These are phyloP conservation scores for Drosophila rhopaloa DNA, from an alignment of 1,140 invertebrate genomes.

Conservation along the genomic window DNA sequence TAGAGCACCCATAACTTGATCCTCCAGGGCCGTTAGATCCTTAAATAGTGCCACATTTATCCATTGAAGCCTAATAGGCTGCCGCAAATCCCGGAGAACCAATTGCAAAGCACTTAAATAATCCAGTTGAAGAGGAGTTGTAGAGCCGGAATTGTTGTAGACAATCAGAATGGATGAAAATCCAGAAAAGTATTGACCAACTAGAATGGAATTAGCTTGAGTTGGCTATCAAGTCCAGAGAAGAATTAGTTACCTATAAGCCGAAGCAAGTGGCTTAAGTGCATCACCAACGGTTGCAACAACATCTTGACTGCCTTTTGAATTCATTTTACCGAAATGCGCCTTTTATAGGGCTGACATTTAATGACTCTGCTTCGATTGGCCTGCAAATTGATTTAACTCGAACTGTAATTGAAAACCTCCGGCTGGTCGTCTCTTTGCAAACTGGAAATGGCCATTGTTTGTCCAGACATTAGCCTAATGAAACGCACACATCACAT, in stretches of 20 bases:
- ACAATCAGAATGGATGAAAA: constrained; percentile 69
- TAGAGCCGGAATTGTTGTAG: constrained; percentile 37
- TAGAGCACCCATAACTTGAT: constrained; percentile 46
- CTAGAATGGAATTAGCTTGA: background rate
- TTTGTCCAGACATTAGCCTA: constrained; percentile 71
- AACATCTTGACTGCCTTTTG: constrained; percentile 51
- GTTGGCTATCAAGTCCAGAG: background rate
- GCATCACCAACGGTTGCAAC: constrained; percentile 30
- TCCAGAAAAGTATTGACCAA: constrained; percentile 41
- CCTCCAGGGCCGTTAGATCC: constrained; percentile 27
- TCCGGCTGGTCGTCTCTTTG: constrained; percentile 23
- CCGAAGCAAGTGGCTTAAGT: constrained; percentile 50
- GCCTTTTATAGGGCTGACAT: constrained; percentile 45
- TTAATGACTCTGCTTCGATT: constrained; percentile 49
- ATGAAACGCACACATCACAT: constrained; percentile 66
- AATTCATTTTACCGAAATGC: background rate
- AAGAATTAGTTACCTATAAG: constrained; percentile 50
- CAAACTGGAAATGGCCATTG: constrained; percentile 42
- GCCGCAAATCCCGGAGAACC: constrained; percentile 40
- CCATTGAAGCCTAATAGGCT: constrained; percentile 63
- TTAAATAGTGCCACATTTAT: constrained; percentile 59
- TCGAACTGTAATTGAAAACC: constrained; percentile 50
- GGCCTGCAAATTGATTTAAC: constrained; percentile 66
- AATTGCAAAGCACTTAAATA: constrained; percentile 56
- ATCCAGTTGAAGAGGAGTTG: constrained; percentile 46